These are phyloP conservation scores for Melangyna quadrimaculata DNA, from an alignment of 2,888 invertebrate genomes.

Conservation along the genomic window DNA sequence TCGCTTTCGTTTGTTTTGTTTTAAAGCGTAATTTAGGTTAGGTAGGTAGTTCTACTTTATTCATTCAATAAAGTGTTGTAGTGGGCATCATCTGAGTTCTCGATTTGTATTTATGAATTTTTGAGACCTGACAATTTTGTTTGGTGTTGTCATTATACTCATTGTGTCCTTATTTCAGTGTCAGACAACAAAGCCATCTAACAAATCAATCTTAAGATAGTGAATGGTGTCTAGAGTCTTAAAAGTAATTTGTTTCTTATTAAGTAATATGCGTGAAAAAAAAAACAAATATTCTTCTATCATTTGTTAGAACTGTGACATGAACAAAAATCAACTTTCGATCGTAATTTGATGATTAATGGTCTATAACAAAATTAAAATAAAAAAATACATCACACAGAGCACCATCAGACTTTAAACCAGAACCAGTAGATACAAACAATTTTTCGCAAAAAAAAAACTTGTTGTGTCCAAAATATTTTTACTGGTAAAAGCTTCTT, in stretches of 20 bases:
- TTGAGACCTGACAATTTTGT: conserved; percentile 5
- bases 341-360: conserved; percentile 12
- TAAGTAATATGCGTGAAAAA: neutral
- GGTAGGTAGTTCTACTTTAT: conserved; percentile 17
- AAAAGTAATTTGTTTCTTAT: neutral
- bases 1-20: conserved; percentile 53
- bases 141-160: neutral
- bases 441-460: neutral
- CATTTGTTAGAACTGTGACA: neutral
- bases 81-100: neutral
- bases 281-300: neutral
- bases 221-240: neutral
- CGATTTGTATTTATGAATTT: neutral
- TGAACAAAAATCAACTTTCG: neutral
- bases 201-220: neutral
- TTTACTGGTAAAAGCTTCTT: neutral
- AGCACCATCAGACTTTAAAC: neutral
- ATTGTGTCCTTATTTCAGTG: neutral
- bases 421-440: neutral
- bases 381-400: too few relatives aligned
- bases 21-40: conserved; percentile 52
- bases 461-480: neutral
- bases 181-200: neutral
- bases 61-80: neutral
- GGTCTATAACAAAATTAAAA: neutral